A percentile compares a stretch with the other conserved stretches of the same genome.
phyloP scores from a whole-genome alignment of 1,140 invertebrate species.

The Metopolophium dirhodum region DNA sequence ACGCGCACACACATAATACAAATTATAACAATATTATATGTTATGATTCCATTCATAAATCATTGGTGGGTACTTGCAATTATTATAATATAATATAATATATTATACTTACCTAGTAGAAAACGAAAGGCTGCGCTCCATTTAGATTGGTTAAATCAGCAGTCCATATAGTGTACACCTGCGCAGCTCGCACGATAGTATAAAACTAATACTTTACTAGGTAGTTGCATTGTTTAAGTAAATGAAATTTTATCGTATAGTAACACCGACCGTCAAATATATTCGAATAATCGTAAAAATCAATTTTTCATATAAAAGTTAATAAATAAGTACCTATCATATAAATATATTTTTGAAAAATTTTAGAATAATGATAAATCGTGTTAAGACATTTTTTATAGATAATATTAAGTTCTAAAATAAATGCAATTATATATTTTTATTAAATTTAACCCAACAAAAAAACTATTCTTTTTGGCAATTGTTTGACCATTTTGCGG shows the following conservation, averaged over 20 bases:
- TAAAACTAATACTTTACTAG: no score
- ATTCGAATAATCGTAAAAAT: not conserved
- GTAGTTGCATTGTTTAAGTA: not conserved
- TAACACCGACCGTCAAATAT: not conserved
- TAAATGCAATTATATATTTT: not conserved
- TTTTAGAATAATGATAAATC: not conserved
- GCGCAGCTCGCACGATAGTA: not conserved
- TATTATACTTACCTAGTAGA: not conserved
- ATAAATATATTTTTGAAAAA: not conserved
- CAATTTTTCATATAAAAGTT: not conserved
- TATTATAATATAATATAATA: not conserved
- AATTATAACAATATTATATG: not conserved
- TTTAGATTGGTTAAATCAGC: not conserved
- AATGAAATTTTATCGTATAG: not conserved
- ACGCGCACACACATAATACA: not conserved
- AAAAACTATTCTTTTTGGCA: not conserved
- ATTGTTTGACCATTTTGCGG: not conserved
- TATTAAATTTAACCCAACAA: not conserved
- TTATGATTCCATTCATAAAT: not conserved
- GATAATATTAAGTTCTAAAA: not conserved
- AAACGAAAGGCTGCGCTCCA: not conserved
- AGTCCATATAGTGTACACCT: not conserved
- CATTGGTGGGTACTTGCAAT: not conserved
- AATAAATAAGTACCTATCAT: not conserved
- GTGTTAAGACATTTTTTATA: not conserved